Conservation (phyloP, 2,888 invertebrate species). For the Brenthis daphne region DNA sequence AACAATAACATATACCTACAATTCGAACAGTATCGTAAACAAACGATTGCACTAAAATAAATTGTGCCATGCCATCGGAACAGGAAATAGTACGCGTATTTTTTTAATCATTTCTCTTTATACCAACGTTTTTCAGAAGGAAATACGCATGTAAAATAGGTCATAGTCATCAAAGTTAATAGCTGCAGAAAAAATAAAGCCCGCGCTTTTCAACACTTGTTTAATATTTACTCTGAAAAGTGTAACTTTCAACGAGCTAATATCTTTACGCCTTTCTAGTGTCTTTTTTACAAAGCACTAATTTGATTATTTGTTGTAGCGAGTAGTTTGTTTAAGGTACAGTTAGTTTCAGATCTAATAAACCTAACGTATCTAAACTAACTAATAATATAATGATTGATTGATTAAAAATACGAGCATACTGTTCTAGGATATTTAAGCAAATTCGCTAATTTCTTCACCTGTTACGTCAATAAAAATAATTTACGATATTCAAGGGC, state of each 20-base stretch:
- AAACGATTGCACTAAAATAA: conserved; percentile 1
- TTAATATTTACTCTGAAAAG: conserved; percentile 40
- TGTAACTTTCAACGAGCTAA: conserved; percentile 27
- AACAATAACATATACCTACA: too few relatives aligned
- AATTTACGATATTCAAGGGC: too few relatives aligned
- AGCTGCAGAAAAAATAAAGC: conserved; percentile 56
- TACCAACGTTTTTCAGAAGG: conserved; percentile 15
- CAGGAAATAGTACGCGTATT: conserved; percentile 9
- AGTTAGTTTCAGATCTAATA: not conserved
- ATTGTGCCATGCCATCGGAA: not conserved
- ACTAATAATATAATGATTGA: too few relatives aligned
- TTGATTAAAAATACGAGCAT: too few relatives aligned
- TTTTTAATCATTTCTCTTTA: conserved; percentile 14
- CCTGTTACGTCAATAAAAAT: too few relatives aligned
- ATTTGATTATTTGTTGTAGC: conserved; percentile 4
- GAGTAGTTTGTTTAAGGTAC: conserved; percentile 2
- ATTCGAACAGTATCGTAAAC: too few relatives aligned
- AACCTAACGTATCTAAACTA: not conserved
- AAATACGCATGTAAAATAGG: conserved; percentile 43
- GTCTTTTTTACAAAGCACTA: conserved; percentile 5
- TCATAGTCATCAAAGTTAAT: conserved; percentile 60
- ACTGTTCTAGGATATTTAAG: too few relatives aligned
- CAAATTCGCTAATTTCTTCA: too few relatives aligned
- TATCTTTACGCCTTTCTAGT: conserved; percentile 28
- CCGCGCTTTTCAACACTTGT: conserved; percentile 44